These are phyloP conservation scores for Festucalex cinctus DNA, from an alignment of 2,113 vertebrate genomes.

Conservation along the genomic window DNA sequence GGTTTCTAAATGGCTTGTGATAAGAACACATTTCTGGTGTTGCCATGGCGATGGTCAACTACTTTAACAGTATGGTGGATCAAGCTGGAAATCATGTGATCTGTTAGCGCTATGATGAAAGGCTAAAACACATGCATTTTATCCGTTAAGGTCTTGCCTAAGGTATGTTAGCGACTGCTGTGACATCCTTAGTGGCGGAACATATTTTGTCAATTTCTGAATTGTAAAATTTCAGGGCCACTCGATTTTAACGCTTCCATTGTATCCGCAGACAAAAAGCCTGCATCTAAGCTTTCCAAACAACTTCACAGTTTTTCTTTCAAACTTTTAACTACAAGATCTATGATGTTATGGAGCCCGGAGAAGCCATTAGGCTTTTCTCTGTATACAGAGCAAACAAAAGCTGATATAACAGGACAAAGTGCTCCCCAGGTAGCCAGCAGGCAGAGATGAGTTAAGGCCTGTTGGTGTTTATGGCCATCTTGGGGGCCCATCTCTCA, in stretches of 20 bases:
- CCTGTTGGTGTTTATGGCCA: conserved; percentile 37
- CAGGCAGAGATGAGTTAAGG: conserved; percentile 30
- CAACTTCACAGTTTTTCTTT: neutral
- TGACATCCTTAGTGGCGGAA: neutral
- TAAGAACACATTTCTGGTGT: neutral
- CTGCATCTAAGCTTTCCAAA: neutral
- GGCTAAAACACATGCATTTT: too few species aligned
- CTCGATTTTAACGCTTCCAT: neutral
- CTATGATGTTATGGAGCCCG: conserved; percentile 14
- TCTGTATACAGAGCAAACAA: conserved; percentile 29
- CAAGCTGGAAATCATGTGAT: neutral
- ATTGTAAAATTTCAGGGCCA: neutral
- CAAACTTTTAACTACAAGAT: conserved; percentile 6
- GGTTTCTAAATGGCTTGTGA: neutral
- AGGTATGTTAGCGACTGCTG: too few species aligned
- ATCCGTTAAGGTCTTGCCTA: too few species aligned
- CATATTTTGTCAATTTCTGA: neutral
- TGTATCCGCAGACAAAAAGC: neutral
- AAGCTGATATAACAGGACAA: conserved; percentile 27
- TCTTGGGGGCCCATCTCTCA: conserved; percentile 28
- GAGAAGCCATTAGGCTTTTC: conserved; percentile 18
- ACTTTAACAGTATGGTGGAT: neutral
- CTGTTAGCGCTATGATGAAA: too few species aligned
- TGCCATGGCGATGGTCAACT: neutral
- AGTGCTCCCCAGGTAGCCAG: conserved; percentile 23